These are phyloP conservation scores for Protaetia brevitarsis DNA, from an alignment of 1,140 invertebrate genomes.

Conservation along the genomic window DNA sequence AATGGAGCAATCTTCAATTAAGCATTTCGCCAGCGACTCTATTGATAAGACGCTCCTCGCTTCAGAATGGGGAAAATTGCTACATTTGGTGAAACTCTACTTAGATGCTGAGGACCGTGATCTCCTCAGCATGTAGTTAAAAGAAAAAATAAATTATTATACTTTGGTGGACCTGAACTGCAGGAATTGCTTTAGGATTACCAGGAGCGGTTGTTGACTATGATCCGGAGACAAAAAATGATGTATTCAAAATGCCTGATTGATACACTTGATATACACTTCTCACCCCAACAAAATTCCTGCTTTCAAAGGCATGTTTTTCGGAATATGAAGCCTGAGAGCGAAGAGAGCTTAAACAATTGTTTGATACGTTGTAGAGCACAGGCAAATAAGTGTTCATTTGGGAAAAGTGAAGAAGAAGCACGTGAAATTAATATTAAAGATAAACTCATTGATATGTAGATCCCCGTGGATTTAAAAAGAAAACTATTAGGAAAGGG, in stretches of 20 bases:
- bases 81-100: too few relatives aligned
- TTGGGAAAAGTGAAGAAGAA: conserved; percentile 33
- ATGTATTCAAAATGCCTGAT: conserved; percentile 29
- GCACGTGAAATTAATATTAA: conserved; percentile 37
- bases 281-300: conserved; percentile 31
- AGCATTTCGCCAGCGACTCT: too few relatives aligned
- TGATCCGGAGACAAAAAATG: conserved; percentile 23
- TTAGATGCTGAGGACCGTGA: too few relatives aligned
- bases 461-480: conserved; percentile 34
- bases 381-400: conserved; percentile 40
- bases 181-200: conserved; percentile 41
- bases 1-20: too few relatives aligned
- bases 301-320: conserved; percentile 42
- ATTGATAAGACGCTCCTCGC: too few relatives aligned
- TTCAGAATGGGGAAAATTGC: too few relatives aligned
- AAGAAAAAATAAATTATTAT: conserved; percentile 39
- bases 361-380: conserved; percentile 36
- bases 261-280: conserved; percentile 27
- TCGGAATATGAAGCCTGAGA: conserved; percentile 33
- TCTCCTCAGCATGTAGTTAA: conserved; percentile 32
- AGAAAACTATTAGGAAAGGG: conserved; percentile 40
- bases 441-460: conserved; percentile 39
- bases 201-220: conserved; percentile 31
- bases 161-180: conserved; percentile 37
- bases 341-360: conserved; percentile 29